Evolutionary conservation across 2,888 invertebrate genomes (phyloP).

Genomic region (Drosophila austrosaltans): DNA sequence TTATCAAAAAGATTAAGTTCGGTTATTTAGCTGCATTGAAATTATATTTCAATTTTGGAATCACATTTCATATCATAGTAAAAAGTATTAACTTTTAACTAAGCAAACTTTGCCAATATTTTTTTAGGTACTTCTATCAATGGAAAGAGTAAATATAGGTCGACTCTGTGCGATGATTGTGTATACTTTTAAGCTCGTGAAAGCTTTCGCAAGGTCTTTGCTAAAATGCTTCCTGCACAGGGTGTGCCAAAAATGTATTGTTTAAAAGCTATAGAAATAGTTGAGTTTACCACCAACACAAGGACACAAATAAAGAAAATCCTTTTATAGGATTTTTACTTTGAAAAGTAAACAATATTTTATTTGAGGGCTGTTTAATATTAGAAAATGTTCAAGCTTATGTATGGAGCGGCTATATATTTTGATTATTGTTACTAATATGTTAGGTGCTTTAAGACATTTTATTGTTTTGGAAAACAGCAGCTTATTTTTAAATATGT

Average conservation of each 20-base stretch:
- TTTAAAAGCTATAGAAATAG: background rate
- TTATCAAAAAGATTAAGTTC: too few relatives aligned
- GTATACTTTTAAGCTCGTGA: background rate
- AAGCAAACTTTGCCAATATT: too few relatives aligned
- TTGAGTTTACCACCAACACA: background rate
- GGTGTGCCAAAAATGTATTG: constrained; percentile 1
- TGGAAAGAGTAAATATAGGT: background rate
- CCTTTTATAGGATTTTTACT: background rate
- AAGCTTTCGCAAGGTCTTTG: constrained; percentile 9
- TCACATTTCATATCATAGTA: too few relatives aligned
- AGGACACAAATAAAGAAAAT: background rate
- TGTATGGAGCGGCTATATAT: too few relatives aligned
- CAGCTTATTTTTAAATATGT: too few relatives aligned
- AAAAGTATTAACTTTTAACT: too few relatives aligned
- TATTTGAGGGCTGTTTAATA: background rate
- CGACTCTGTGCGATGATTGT: background rate
- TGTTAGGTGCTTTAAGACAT: background rate
- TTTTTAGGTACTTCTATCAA: background rate
- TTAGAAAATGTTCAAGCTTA: too few relatives aligned
- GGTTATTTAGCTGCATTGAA: too few relatives aligned
- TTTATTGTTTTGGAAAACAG: too few relatives aligned
- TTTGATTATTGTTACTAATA: too few relatives aligned
- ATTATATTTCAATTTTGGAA: too few relatives aligned
- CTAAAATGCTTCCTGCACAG: constrained; percentile 1
- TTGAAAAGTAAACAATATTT: background rate